Percentiles rank a stretch among this genome's conserved stretches.
These are phyloP conservation scores for Etheostoma nigrum DNA, from an alignment of 2,797 vertebrate species.

Conservation along the genomic window DNA sequence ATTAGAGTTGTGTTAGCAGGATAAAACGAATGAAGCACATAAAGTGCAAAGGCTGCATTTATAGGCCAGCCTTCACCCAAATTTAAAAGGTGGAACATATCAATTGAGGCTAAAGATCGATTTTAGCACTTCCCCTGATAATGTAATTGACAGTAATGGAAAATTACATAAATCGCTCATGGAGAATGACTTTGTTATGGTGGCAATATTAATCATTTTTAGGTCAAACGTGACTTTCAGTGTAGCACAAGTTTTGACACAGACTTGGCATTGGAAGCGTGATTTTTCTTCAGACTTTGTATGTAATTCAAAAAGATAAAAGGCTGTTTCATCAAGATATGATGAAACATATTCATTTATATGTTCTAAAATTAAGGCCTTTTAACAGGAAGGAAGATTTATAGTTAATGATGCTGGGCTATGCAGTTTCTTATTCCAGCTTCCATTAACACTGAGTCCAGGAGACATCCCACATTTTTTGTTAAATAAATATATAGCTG, in stretches of 20 bases:
- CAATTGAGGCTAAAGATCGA: constrained; percentile 61
- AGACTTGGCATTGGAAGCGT: constrained; percentile 50
- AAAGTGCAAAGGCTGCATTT: constrained; percentile 78
- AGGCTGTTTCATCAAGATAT: constrained; percentile 55
- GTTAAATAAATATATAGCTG: background rate
- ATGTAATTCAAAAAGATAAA: constrained; percentile 65
- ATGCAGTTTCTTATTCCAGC: constrained; percentile 48
- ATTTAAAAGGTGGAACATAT: constrained; percentile 71
- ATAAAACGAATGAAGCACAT: constrained; percentile 69
- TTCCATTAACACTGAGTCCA: constrained; percentile 28
- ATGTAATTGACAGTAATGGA: constrained; percentile 63
- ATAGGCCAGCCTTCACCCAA: constrained; percentile 52
- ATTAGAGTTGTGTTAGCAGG: constrained; percentile 79
- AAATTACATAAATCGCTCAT: constrained; percentile 72
- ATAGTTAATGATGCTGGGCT: constrained; percentile 50
- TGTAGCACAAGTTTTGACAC: constrained; percentile 48
- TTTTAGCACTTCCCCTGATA: constrained; percentile 58
- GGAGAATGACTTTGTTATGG: constrained; percentile 63
- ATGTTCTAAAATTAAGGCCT: constrained; percentile 54
- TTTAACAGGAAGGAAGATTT: constrained; percentile 33
- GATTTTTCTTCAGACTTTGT: constrained; percentile 37
- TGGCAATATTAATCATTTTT: constrained; percentile 70
- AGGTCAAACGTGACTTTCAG: constrained; percentile 64
- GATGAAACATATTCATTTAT: constrained; percentile 68
- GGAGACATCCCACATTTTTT: constrained; percentile 1